Percentiles rank a stretch among this genome's conserved stretches.
phyloP scores from a whole-genome alignment of 2,113 vertebrate species.

The Cranoglanis bouderius region DNA sequence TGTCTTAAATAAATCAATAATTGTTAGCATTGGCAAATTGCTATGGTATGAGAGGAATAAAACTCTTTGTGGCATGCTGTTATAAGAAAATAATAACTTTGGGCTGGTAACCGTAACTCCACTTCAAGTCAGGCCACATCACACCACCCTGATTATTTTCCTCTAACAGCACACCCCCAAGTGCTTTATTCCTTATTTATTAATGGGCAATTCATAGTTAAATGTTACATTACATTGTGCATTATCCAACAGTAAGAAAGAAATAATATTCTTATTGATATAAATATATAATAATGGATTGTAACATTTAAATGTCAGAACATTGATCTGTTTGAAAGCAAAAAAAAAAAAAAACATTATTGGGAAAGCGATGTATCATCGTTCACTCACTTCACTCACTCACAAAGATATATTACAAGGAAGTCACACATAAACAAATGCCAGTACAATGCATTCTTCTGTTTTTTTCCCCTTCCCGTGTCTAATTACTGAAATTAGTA shows the following conservation, averaged over 20 bases:
- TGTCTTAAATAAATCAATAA: background rate
- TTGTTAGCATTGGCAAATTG: background rate
- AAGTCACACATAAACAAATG: background rate
- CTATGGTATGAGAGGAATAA: background rate
- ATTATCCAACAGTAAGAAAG: no score
- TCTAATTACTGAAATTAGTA: slow-evolving; percentile 40
- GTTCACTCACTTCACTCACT: background rate
- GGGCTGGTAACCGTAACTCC: background rate
- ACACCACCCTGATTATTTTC: background rate
- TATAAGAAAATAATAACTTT: background rate
- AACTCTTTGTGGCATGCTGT: background rate
- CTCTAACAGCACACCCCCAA: background rate
- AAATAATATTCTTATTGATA: background rate
- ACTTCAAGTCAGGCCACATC: background rate
- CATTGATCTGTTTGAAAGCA: background rate
- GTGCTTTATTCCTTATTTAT: background rate
- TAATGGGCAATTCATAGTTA: background rate
- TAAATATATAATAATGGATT: background rate
- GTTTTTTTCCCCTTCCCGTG: background rate
- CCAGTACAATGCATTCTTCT: slow-evolving; percentile 5
- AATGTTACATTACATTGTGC: background rate
- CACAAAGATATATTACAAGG: slow-evolving; percentile 35
- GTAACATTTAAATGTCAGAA: slow-evolving; percentile 4
- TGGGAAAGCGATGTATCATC: background rate
- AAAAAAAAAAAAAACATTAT: background rate